Percentiles rank a stretch among this genome's conserved stretches.
phyloP scores from a whole-genome alignment of 2,888 invertebrate species.

The Salticus scenicus region DNA sequence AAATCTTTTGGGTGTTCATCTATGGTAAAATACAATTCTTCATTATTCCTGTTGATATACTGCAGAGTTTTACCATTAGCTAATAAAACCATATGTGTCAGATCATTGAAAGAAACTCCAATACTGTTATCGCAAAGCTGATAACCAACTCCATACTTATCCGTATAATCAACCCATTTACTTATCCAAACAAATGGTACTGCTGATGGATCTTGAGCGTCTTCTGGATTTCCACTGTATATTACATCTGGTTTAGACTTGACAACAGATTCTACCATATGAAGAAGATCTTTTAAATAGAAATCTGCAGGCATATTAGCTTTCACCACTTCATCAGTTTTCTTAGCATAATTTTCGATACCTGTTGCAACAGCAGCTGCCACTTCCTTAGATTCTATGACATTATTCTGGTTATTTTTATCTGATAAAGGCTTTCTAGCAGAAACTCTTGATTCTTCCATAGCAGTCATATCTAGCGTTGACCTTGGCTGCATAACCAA shows the following conservation, averaged over 20 bases:
- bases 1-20: conserved; percentile 86
- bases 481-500: conserved; percentile 95
- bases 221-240: conserved; percentile 80
- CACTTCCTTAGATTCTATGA: conserved; percentile 11
- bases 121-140: conserved; percentile 98
- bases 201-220: conserved; percentile 94
- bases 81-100: conserved; percentile 93
- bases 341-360: conserved; percentile 47
- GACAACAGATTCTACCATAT: conserved; percentile 31
- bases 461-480: conserved; percentile 42
- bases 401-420: neutral
- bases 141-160: conserved; percentile 99
- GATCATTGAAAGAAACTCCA: conserved; percentile 99
- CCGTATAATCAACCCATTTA: conserved; percentile 99
- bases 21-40: conserved; percentile 92
- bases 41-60: conserved; percentile 93
- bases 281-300: conserved; percentile 59
- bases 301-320: conserved; percentile 69
- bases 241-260: conserved; percentile 15
- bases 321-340: conserved; percentile 36
- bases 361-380: conserved; percentile 11
- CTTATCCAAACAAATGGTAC: conserved; percentile 98
- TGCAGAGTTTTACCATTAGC: conserved; percentile 95
- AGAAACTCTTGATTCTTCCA: conserved; percentile 34
- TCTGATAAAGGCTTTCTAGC: conserved; percentile 29